Base-by-base conservation (phyloP, 2,797 vertebrate species). In the Eospalax fontanierii region DNA sequence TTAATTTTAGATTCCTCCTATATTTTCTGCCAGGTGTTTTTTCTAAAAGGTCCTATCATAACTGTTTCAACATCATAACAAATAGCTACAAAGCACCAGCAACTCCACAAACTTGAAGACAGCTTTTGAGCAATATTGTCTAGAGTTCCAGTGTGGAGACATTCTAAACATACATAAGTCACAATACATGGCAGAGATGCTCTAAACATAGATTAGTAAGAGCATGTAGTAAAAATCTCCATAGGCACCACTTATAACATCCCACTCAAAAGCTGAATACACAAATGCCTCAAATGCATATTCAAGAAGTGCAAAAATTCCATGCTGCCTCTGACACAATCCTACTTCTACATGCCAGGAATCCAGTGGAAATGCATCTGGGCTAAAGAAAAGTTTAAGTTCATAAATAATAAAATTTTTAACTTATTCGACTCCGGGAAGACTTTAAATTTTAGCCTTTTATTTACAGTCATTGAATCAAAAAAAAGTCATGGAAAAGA, bases 161-260 rank as follows among this genome's bases (percentile, higher is more conserved):
- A 76, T 57, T 96, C 59, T 89, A 96, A 90, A 90, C 63, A 94
- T 82, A 79, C 0, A 9, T 15, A 2, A 54, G 50, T 46, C 50
- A 54, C 14, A 2, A 12, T 2, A 54, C 93, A 89, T 4, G 35
- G 90, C 6, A 94, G 30, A 94, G 22, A 96, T 76, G 74, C 57
- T 96, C 59, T 89, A 96, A 90, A 90, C 63, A 95, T 82, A 79
- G 0, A 10, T 96, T 91, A 97, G 87, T 63, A 94, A 93, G 87
- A 96, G 33, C 12, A 89, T 24, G 46, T 28, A 95, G 88, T 54
- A 90, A 89, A n/a, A 93, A 81, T 87, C 93, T 92, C 93, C 84
- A 87, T 54, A 81, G 89, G 87, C 28, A 86, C 78, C 4, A 82
- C 15, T 38, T 43, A 91, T 93, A 96, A 93, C 71, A 80, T 61